These are phyloP conservation scores for Micromesistius poutassou DNA, from an alignment of 2,797 vertebrate genomes.

Conservation along the genomic window DNA sequence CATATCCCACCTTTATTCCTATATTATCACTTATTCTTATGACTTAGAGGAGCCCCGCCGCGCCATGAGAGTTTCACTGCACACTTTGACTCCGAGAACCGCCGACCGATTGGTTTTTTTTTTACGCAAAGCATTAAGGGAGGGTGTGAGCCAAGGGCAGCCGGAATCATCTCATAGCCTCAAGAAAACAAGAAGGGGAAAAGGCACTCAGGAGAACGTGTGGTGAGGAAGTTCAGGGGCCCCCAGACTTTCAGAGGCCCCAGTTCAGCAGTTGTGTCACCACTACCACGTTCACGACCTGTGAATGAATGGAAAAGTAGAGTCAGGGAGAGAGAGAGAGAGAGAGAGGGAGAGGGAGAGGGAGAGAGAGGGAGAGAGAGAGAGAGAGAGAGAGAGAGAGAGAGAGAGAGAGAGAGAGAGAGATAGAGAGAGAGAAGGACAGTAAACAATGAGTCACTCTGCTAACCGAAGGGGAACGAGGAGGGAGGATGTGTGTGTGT, in stretches of 20 bases:
- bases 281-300: conserved; percentile 46
- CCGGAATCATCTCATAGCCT: too few species aligned
- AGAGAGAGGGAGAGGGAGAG: conserved; percentile 64
- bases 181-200: background rate
- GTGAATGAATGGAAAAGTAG: conserved; percentile 69
- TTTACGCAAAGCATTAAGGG: too few species aligned
- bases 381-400: conserved; percentile 61
- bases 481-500: conserved; percentile 43
- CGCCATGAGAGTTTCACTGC: too few species aligned
- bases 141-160: too few species aligned
- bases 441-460: conserved; percentile 77
- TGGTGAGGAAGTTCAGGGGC: conserved; percentile 44
- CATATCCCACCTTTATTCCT: too few species aligned
- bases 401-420: conserved; percentile 54
- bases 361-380: conserved; percentile 54
- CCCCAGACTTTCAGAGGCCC: conserved; percentile 10
- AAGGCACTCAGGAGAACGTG: background rate
- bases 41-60: too few species aligned
- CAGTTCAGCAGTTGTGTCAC: conserved; percentile 48
- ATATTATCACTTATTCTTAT: too few species aligned
- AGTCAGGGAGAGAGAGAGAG: conserved; percentile 53
- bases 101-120: too few species aligned
- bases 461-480: conserved; percentile 46
- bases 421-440: conserved; percentile 50
- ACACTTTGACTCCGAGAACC: too few species aligned